These are phyloP conservation scores for Allophyes oxyacanthae DNA, from an alignment of 2,888 invertebrate genomes.

Conservation along the genomic window DNA sequence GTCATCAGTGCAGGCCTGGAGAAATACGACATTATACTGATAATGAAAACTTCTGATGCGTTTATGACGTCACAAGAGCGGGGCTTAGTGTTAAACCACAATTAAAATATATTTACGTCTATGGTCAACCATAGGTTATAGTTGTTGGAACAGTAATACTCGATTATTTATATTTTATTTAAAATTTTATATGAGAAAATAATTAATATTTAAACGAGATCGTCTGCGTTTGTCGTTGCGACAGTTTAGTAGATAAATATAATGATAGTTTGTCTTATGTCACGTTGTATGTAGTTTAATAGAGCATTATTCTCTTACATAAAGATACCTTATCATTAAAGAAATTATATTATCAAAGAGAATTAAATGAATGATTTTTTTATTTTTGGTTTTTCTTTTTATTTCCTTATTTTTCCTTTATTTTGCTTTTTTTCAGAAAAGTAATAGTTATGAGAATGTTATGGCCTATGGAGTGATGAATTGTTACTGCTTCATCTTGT, in stretches of 20 bases:
- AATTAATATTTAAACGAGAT: slow-evolving; percentile 74
- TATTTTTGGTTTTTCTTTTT: slow-evolving; percentile 68
- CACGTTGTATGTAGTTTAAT: slow-evolving; percentile 84
- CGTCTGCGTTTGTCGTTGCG: slow-evolving; percentile 82
- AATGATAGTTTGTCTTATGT: slow-evolving; percentile 77
- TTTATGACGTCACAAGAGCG: slow-evolving; percentile 42
- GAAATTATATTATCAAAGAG: slow-evolving; percentile 84
- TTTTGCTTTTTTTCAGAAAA: slow-evolving; percentile 57
- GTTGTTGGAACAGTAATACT: slow-evolving; percentile 88
- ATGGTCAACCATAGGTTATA: slow-evolving; percentile 83
- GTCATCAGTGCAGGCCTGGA: slow-evolving; percentile 14
- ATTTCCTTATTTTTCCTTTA: no score
- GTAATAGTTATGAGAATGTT: slow-evolving; percentile 33
- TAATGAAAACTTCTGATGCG: slow-evolving; percentile 10
- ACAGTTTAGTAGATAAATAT: slow-evolving; percentile 69
- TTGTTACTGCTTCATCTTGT: slow-evolving; percentile 25
- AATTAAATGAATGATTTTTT: slow-evolving; percentile 86
- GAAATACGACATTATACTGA: slow-evolving; percentile 8
- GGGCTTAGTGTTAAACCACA: slow-evolving; percentile 69
- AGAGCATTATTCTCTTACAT: slow-evolving; percentile 80
- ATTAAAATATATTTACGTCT: slow-evolving; percentile 76
- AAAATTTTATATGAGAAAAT: slow-evolving; percentile 78
- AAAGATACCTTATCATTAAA: slow-evolving; percentile 78
- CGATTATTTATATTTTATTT: slow-evolving; percentile 88
- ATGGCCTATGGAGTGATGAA: slow-evolving; percentile 41